Evolutionary conservation across 2,113 vertebrate species (phyloP).

Genomic region (Daphoenositta chrysoptera): DNA sequence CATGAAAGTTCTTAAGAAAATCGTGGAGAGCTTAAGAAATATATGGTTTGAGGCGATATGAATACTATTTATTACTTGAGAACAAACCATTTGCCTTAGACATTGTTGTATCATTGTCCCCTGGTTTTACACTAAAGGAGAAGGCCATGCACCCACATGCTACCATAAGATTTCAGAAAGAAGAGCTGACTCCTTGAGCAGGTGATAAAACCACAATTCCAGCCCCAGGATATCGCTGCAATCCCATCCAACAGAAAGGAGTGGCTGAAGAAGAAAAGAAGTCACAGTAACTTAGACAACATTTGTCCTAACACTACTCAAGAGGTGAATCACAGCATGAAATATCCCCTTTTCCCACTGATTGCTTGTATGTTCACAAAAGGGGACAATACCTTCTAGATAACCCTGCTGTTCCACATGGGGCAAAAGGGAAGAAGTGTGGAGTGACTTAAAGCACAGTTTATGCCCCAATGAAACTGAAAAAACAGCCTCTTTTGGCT

Average conservation of each 20-base stretch:
- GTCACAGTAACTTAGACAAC: not conserved
- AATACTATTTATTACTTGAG: not conserved
- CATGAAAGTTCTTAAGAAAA: not conserved
- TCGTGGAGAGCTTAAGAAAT: not conserved
- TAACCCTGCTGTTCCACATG: not conserved
- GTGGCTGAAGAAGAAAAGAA: not conserved
- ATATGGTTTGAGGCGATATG: not conserved
- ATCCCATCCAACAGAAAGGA: not conserved
- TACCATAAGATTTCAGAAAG: not conserved
- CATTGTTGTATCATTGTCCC: not conserved
- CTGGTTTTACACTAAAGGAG: not conserved
- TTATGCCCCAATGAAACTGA: not conserved
- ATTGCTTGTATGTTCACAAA: not conserved
- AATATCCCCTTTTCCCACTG: not conserved
- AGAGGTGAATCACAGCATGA: not conserved
- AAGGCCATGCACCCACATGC: fast-evolving
- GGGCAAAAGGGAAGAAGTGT: fast-evolving
- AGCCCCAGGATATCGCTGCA: not conserved
- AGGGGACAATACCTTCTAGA: not conserved
- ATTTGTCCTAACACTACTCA: not conserved
- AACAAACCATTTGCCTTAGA: not conserved
- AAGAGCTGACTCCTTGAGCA: not conserved
- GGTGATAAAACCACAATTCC: not conserved
- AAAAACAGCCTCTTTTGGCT: not conserved
- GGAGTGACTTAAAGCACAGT: not conserved